Percentiles rank a stretch among this genome's conserved stretches.
phyloP scores from a whole-genome alignment of 2,797 vertebrate species.

The Chelon labrosus region DNA sequence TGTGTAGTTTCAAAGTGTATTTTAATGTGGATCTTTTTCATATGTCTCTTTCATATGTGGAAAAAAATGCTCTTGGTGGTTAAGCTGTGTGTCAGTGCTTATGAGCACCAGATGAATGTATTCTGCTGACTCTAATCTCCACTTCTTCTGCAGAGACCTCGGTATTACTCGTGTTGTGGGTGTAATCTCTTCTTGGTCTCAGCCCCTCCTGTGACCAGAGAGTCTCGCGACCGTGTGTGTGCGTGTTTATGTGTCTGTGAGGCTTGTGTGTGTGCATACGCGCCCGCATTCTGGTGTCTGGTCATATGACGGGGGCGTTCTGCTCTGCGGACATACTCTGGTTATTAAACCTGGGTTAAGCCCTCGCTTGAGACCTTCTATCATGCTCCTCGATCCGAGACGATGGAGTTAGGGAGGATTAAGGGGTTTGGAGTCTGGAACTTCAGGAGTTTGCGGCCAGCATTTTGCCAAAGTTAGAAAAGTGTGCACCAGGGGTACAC shows the following conservation, averaged over 20 bases:
- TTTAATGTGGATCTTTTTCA: constrained; percentile 31
- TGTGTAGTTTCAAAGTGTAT: constrained; percentile 12
- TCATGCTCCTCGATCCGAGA: constrained; percentile 75
- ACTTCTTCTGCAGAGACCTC: constrained; percentile 68
- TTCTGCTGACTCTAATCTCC: constrained; percentile 72
- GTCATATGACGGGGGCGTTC: constrained; percentile 77
- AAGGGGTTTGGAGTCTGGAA: constrained; percentile 73
- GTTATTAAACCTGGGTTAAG: constrained; percentile 84
- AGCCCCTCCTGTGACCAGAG: constrained; percentile 60
- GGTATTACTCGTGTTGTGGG: constrained; percentile 74
- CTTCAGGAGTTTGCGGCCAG: constrained; percentile 64
- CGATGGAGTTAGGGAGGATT: constrained; percentile 74
- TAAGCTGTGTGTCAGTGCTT: constrained; percentile 62
- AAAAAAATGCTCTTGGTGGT: constrained; percentile 63
- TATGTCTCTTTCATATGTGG: constrained; percentile 57
- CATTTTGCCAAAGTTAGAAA: constrained; percentile 67
- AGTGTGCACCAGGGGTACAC: constrained; percentile 43
- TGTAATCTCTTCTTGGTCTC: constrained; percentile 75
- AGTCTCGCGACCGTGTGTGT: constrained; percentile 13
- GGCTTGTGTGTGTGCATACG: constrained; percentile 17
- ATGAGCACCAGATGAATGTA: constrained; percentile 72
- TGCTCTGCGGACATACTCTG: constrained; percentile 71
- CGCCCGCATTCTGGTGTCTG: constrained; percentile 56
- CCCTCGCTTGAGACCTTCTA: constrained; percentile 76
- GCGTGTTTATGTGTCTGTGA: constrained; percentile 33